phyloP scores from a whole-genome alignment of 2,113 vertebrate species.

The Uropsilus gracilis region DNA sequence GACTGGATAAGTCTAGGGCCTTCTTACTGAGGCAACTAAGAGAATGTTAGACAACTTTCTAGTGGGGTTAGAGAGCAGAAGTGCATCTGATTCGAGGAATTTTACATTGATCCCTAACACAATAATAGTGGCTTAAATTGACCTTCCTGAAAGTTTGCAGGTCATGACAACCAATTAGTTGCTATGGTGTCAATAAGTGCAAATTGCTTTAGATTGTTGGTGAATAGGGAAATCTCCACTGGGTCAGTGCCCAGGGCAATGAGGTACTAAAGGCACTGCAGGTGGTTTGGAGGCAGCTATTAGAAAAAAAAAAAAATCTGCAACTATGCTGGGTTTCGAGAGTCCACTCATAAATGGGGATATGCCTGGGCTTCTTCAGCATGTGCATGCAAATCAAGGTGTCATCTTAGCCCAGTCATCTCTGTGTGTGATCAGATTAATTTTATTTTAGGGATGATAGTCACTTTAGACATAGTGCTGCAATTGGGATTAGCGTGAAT shows the following conservation, averaged over 20 bases:
- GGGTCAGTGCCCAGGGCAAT: constrained; percentile 78
- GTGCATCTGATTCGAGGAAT: constrained; percentile 50
- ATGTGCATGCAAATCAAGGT: background rate
- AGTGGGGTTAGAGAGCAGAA: constrained; percentile 4
- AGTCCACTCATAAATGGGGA: background rate
- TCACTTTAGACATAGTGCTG: background rate
- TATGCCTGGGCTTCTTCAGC: background rate
- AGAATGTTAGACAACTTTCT: constrained; percentile 42
- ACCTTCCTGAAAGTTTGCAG: constrained; percentile 74
- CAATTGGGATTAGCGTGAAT: background rate
- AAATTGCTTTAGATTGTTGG: constrained; percentile 73
- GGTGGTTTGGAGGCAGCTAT: constrained; percentile 59
- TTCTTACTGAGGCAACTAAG: constrained; percentile 24
- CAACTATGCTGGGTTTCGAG: background rate
- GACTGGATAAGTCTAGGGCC: background rate
- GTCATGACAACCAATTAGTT: constrained; percentile 79
- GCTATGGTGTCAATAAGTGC: constrained; percentile 75
- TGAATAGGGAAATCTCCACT: constrained; percentile 75
- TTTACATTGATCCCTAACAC: constrained; percentile 56
- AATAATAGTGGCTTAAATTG: constrained; percentile 65
- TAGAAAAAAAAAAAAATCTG: background rate
- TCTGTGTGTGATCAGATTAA: background rate
- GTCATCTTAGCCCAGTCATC: background rate
- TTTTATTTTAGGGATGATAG: constrained; percentile 1
- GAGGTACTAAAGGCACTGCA: constrained; percentile 68